Percentiles rank a stretch among this genome's conserved stretches.
phyloP scores from a whole-genome alignment of 2,113 vertebrate genomes.

The Callocephalon fimbriatum region DNA sequence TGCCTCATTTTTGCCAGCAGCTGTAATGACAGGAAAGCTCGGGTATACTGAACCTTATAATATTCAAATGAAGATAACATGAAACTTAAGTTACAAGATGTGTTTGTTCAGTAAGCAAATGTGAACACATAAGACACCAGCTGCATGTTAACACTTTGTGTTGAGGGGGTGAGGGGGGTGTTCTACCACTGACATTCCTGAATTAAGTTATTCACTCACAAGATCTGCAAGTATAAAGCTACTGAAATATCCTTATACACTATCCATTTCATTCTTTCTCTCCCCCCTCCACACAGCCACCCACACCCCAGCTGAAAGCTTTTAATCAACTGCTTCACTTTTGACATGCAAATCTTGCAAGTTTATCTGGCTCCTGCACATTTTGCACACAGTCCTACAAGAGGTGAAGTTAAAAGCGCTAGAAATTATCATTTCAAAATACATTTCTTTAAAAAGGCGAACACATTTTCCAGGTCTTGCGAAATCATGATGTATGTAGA shows the following conservation, averaged over 20 bases:
- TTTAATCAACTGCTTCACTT: conserved; percentile 16
- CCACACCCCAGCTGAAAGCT: background rate
- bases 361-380: conserved; percentile 41
- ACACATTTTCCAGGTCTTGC: background rate
- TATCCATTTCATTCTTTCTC: background rate
- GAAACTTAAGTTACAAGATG: background rate
- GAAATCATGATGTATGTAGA: background rate
- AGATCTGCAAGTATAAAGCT: background rate
- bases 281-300: background rate
- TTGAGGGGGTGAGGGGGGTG: background rate
- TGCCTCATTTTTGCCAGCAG: background rate
- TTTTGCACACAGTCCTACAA: background rate
- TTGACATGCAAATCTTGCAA: conserved; percentile 21
- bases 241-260: background rate
- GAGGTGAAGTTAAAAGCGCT: background rate
- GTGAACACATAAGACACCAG: background rate
- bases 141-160: background rate
- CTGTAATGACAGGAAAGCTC: background rate
- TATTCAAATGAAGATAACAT: background rate
- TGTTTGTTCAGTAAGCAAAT: background rate
- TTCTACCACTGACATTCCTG: background rate
- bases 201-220: background rate
- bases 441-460: background rate
- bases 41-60: background rate
- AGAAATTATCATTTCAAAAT: background rate